Conservation (phyloP, 2,113 vertebrate genomes). For the Fulica atra region DNA sequence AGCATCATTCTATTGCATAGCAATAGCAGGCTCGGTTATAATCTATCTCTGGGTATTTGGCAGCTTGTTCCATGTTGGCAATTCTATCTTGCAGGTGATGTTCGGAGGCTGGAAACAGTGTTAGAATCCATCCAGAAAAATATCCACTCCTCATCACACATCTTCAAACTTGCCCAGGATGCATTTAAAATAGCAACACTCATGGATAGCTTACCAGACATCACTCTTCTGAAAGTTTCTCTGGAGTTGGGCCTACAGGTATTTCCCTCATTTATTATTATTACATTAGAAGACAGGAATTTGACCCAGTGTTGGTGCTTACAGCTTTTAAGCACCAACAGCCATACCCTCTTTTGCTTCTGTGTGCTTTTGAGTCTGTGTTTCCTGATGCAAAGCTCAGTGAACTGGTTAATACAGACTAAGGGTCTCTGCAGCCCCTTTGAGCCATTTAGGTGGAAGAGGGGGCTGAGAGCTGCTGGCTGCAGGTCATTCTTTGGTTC, state of each 20-base stretch:
- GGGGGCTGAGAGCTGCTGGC: not conserved
- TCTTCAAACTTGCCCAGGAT: slow-evolving; percentile 91
- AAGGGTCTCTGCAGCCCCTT: not conserved
- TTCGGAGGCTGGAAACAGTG: slow-evolving; percentile 91
- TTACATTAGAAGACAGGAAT: not conserved
- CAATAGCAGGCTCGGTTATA: not conserved
- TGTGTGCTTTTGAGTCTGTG: not conserved
- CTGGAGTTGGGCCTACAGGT: slow-evolving; percentile 87
- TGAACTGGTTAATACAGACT: not conserved
- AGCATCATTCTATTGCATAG: not conserved
- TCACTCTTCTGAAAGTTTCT: slow-evolving; percentile 87
- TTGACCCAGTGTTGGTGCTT: not conserved
- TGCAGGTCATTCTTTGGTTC: not conserved
- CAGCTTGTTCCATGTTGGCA: not conserved
- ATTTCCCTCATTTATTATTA: not conserved
- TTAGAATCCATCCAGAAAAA: slow-evolving; percentile 90
- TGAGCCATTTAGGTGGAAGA: not conserved
- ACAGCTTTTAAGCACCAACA: not conserved
- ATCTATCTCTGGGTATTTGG: not conserved
- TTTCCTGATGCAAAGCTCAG: not conserved
- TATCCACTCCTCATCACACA: slow-evolving; percentile 93
- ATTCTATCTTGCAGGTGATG: slow-evolving; percentile 83
- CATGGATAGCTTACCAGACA: slow-evolving; percentile 86
- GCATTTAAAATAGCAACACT: slow-evolving; percentile 89
- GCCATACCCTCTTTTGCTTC: not conserved